phyloP scores from a whole-genome alignment of 2,797 vertebrate species.

The Rousettus madagascariensis region DNA sequence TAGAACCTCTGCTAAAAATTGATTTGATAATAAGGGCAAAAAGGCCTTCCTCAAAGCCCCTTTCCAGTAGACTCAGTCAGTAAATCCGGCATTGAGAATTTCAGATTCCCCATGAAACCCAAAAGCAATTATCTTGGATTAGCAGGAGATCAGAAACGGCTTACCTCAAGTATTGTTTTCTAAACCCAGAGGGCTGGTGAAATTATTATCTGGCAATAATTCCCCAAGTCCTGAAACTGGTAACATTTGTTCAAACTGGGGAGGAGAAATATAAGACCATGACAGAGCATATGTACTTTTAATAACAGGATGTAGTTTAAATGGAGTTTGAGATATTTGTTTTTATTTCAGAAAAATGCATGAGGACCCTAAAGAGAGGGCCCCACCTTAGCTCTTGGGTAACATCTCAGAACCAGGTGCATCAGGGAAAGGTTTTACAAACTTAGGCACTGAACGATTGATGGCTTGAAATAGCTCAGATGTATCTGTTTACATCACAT shows the following conservation, averaged over 20 bases:
- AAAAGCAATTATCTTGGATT: constrained; percentile 87
- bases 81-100: constrained; percentile 64
- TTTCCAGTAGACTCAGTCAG: constrained; percentile 68
- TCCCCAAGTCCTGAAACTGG: constrained; percentile 48
- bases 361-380: not conserved
- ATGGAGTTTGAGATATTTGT: not conserved
- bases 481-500: not conserved
- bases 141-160: constrained; percentile 81
- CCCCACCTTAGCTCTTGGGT: constrained; percentile 21
- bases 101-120: constrained; percentile 80
- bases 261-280: not conserved
- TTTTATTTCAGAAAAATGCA: constrained; percentile 50
- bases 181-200: constrained; percentile 70
- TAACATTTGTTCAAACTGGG: constrained; percentile 54
- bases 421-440: not conserved
- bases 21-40: not conserved
- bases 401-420: constrained; percentile 45
- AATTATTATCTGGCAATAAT: constrained; percentile 74
- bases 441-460: not conserved
- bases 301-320: not conserved
- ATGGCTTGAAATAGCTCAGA: not conserved
- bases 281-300: not conserved
- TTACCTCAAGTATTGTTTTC: constrained; percentile 84
- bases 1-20: constrained; percentile 47
- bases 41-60: constrained; percentile 42